Evolutionary conservation across 2,113 vertebrate genomes (phyloP), one percentile per base, ranked within the genome.

Genomic region (Mungos mungo): DNA sequence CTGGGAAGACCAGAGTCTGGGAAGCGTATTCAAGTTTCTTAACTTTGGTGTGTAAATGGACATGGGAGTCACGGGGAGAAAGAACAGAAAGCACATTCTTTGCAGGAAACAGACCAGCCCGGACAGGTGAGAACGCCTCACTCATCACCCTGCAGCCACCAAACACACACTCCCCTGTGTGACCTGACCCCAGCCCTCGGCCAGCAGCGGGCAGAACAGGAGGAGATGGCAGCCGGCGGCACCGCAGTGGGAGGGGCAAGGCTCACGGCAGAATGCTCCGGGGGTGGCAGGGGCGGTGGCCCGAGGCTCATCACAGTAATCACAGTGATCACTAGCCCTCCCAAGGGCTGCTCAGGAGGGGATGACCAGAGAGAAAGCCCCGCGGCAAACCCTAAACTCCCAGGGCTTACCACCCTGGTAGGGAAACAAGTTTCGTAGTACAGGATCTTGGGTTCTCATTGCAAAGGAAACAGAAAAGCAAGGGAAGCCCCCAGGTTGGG

Each of bases 201-300:
- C 18, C 27, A 23, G 18, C 18, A 25, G 33, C 35, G n/a, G 33
- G 31, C 31, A 77, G 86, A 60, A 77, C 80, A 3, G 27, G 92
- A 19, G n/a, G n/a, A 35, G 16, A 82, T 1, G 14, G 77, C 7
- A 11, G 45, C 3, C 2, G 4, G 38, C 31, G 0, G 63, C 57
- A 23, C 57, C 19, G 19, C 57, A 23, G 47, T 16, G 27, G 74
- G 85, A 74, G 14, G 41, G 3, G 31, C 4, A 11, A 16, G 7
- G 7, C 16, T 2, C 25, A n/a, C 7, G 0, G 10, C 8, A 33
- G 38, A 23, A 65, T 0, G 1, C n/a, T 14, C 31, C 27, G 12
- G 1, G 27, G 3, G 11, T 0, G 1, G 15, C 2, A 6, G 35
- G 7, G 81, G 60, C 5, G 35, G 38, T 5, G 35, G 5, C 23